Evolutionary conservation across 2,113 vertebrate genomes (phyloP).

Genomic region (Athene noctua): DNA sequence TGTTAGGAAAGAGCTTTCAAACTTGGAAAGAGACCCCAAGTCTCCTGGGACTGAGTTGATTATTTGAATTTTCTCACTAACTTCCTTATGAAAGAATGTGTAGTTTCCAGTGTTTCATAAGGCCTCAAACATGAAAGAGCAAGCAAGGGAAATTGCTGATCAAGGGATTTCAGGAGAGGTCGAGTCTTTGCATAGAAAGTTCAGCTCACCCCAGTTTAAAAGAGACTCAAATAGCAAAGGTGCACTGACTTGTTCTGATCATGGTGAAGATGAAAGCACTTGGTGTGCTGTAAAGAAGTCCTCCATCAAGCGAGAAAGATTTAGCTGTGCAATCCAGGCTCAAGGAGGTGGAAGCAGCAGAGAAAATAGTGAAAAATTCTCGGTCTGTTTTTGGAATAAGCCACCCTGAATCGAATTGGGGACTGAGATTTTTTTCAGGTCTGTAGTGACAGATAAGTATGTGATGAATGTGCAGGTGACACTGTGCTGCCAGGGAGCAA

Average conservation of each 20-base stretch:
- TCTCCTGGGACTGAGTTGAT: not conserved
- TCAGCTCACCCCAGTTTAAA: slow-evolving; percentile 16
- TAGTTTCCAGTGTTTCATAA: slow-evolving; percentile 30
- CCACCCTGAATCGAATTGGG: not conserved
- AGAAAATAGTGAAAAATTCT: not conserved
- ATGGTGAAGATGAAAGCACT: not conserved
- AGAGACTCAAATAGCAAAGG: slow-evolving; percentile 2
- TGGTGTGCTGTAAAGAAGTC: not conserved
- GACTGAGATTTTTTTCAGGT: not conserved
- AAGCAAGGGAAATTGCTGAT: slow-evolving; percentile 52
- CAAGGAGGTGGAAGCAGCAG: not conserved
- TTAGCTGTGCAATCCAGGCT: not conserved
- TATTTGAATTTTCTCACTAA: slow-evolving; percentile 45
- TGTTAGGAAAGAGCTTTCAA: slow-evolving; percentile 17
- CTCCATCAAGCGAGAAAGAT: not conserved
- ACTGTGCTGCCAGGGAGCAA: accelerated
- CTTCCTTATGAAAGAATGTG: slow-evolving; percentile 10
- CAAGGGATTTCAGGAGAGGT: slow-evolving; percentile 33
- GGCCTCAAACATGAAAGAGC: not conserved
- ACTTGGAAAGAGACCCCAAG: not conserved
- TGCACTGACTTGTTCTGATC: slow-evolving; percentile 13
- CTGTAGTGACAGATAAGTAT: not conserved
- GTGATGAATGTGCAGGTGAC: accelerated
- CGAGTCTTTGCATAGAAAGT: slow-evolving; percentile 45
- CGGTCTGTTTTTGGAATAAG: not conserved